Evolutionary conservation across 2,797 vertebrate species (phyloP).

Genomic region (Poeciliopsis infans): DNA sequence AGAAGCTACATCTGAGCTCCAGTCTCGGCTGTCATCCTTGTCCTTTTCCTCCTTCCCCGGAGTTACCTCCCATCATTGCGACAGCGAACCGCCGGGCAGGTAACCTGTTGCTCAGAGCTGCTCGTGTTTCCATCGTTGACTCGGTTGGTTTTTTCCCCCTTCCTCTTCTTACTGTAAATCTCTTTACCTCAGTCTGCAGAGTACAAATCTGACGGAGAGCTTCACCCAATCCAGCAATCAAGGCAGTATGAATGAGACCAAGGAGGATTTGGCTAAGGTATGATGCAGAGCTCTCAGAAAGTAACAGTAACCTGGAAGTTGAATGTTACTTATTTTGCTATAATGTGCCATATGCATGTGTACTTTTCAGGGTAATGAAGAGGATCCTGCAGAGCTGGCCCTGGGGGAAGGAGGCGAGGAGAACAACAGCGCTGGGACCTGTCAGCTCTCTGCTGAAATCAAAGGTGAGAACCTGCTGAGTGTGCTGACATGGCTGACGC

Average conservation of each 20-base stretch:
- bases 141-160: not conserved
- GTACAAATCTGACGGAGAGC: constrained; percentile 77
- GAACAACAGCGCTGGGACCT: constrained; percentile 85
- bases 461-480: constrained; percentile 75
- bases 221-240: constrained; percentile 39
- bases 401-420: constrained; percentile 82
- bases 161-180: not conserved
- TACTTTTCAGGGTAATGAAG: constrained; percentile 76
- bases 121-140: not conserved
- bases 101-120: constrained; percentile 62
- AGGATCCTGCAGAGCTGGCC: constrained; percentile 66
- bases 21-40: constrained; percentile 83
- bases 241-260: constrained; percentile 68
- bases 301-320: constrained; percentile 10
- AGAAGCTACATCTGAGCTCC: constrained; percentile 79
- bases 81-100: constrained; percentile 75
- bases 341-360: constrained; percentile 49
- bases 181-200: constrained; percentile 75
- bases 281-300: not conserved
- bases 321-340: constrained; percentile 12
- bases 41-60: constrained; percentile 84
- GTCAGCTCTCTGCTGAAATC: constrained; percentile 78
- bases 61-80: constrained; percentile 77
- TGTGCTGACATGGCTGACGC: constrained; percentile 19
- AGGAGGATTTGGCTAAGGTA: constrained; percentile 61